These are phyloP conservation scores for Prolemur simus DNA, from an alignment of 2,113 vertebrate species.

Conservation along the genomic window DNA sequence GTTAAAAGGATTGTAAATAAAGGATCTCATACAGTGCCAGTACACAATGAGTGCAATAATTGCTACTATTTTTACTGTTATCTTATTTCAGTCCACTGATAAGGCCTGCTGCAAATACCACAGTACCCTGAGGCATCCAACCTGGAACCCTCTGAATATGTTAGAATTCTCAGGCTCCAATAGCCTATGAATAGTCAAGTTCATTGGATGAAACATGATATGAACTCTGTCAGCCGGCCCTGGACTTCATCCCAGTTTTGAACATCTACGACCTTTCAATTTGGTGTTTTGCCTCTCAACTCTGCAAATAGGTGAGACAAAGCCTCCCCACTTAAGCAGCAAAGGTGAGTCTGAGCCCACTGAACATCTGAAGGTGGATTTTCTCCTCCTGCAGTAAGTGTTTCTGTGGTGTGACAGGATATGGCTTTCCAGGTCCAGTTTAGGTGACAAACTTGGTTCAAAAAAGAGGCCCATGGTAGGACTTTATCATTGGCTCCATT, in stretches of 20 bases:
- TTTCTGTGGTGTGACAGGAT: background rate
- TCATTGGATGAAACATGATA: background rate
- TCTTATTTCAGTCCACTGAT: background rate
- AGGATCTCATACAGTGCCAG: background rate
- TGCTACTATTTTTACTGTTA: background rate
- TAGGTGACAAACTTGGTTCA: background rate
- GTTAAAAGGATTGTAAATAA: background rate
- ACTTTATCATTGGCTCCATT: background rate
- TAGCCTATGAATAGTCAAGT: background rate
- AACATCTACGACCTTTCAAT: background rate
- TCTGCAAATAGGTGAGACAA: background rate
- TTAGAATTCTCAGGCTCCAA: background rate
- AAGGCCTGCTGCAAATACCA: background rate
- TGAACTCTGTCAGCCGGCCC: background rate
- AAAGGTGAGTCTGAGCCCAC: background rate
- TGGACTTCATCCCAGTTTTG: background rate
- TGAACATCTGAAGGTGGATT: background rate
- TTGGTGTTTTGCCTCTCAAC: background rate
- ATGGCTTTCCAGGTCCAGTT: background rate
- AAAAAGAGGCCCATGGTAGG: background rate
- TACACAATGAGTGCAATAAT: background rate
- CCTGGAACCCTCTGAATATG: background rate
- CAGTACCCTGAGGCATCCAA: background rate
- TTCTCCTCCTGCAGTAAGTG: background rate
- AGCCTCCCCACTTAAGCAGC: background rate